Base-by-base conservation (phyloP, 92 coral and sea anemone genomes). In the Phenganax subtilis region DNA sequence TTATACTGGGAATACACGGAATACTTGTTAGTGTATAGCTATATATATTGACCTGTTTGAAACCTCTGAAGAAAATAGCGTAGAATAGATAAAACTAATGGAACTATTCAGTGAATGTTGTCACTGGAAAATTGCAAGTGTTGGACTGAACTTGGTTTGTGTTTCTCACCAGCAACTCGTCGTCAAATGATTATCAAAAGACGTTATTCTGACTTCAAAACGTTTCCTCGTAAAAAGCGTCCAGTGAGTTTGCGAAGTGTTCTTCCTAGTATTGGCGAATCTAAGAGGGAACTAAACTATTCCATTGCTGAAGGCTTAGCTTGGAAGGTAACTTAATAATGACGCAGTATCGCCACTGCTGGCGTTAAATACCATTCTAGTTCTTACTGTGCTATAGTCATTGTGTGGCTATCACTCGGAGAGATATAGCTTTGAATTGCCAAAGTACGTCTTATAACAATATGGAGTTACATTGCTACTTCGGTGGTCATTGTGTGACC, bases 291-390 rank as follows among this genome's bases (percentile, higher is more conserved):
- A 71, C 85, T 90, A 10, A 88, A 89, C 10, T 93, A 91, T 80
- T 87, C 98, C 14, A 88, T 93, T 28, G 85, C 98, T 14, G 94
- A 93, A 31, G 98, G 98, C 51, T 88, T 89, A 84, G 90, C 90
- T 55, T 93, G 98, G 98, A 93, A 93, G 92, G 97, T 86, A 58
- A 75, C 81, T 9, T 52, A 16, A 14, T 12, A 37, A 37, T 73
- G 20, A 75, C 6, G 37, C 27, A 6, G 15, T 56, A 29, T 64
- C 8, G 8, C 3, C 67, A 3, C 8, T 0, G 12, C 10, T 59
- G 5, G 17, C 12, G 16, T 59, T 15, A 16, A 59, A 16, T 59
- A 9, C 17, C 4, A 59, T 5, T 12, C 65, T 59, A 9, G 65
- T 59, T 59, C 10, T 27, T 12, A 59, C 65, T 59, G 65, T 9